Evolutionary conservation across 2,113 vertebrate genomes (phyloP), one percentile per base, ranked within the genome.

Genomic region (human (Homo sapiens)): DNA sequence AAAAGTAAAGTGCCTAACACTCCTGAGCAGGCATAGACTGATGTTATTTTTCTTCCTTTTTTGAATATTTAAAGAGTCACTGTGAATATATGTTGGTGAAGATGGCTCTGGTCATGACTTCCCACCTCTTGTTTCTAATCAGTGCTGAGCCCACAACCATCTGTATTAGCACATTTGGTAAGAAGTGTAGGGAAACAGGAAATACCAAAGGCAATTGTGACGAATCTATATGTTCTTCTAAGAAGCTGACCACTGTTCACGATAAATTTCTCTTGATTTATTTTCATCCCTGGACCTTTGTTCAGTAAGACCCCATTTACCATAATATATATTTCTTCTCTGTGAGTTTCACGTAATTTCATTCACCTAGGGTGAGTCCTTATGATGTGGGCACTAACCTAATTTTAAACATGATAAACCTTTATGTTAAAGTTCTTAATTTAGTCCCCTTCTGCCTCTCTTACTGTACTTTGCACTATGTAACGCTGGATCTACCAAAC

Each of bases 371-470:
- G 45, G 43, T 22, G 23, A 92, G 40, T 92, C 23, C 6, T 89
- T 35, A 61, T 61, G 52, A 90, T 48, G 0, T 16, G 48, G 32
- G 32, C 23, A 79, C 38, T 22, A 89, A 64, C 35, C 88, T 92
- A 92, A 93, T 95, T 68, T 96, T 64, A 89, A 89, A 75, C 10
- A 20, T 38, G 52, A 40, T 82, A 86, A 86, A 59, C 17, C 18
- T 73, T 81, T 70, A 16, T 50, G 52, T 64, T 86, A 43, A 79
- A 72, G 13, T 70, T 92, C 83, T 78, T 57, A 78, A 73, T 66
- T 72, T 81, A 86, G 57, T 38, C 16, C 6, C 14, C 43, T 14
- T 30, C 4, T 80, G 32, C 17, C 9, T 94, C 17, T 83, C 52
- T 80, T 32, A 82, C 5, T 43, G 3, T 9, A 66, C n/a, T 80